Conservation (phyloP, 2,797 vertebrate species). For the Gallinago stenura region DNA sequence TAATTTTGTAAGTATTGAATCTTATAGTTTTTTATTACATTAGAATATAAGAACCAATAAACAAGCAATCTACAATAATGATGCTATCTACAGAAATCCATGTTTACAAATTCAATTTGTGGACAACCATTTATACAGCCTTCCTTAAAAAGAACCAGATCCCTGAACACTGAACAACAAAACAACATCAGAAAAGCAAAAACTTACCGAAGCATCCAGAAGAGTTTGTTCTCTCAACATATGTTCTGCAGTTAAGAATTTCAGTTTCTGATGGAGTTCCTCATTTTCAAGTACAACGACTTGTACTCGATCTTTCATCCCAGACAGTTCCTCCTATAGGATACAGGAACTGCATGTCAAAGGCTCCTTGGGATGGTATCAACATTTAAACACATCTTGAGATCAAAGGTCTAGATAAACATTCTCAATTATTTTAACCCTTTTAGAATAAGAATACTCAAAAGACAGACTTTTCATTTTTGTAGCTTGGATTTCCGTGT, state of each 20-base stretch:
- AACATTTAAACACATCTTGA: neutral
- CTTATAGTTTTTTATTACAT: neutral
- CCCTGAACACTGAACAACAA: neutral
- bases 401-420: neutral
- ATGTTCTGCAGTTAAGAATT: conserved; percentile 79
- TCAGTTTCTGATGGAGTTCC: conserved; percentile 85
- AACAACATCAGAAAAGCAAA: neutral
- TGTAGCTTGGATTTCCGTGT: neutral
- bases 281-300: conserved; percentile 90
- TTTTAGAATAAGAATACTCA: neutral
- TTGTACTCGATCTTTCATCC: conserved; percentile 85
- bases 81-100: neutral
- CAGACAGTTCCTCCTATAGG: conserved; percentile 88
- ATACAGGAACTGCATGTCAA: conserved; percentile 25
- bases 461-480: neutral
- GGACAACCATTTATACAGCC: neutral
- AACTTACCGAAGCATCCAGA: conserved; percentile 80
- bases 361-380: neutral
- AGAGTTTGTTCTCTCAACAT: conserved; percentile 82
- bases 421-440: neutral
- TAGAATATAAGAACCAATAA: neutral
- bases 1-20: neutral
- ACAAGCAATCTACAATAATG: neutral
- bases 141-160: neutral
- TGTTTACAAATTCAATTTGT: neutral